Evolutionary conservation across 2,113 vertebrate genomes (phyloP).

Genomic region (Albula goreensis): DNA sequence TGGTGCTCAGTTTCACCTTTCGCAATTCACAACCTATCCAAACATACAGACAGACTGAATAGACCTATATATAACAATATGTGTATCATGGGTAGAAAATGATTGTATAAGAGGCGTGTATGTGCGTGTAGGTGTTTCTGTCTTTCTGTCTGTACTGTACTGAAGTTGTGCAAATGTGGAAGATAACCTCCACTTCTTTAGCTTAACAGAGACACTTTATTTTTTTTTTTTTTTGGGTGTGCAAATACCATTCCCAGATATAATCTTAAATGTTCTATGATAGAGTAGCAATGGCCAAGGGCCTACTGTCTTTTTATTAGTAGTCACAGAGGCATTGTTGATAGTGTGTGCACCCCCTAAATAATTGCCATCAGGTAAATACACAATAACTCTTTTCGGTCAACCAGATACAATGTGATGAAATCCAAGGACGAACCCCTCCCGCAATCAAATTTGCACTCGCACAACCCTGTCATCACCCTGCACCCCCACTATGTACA

Average conservation of each 20-base stretch:
- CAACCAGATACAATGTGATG: not conserved
- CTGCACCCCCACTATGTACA: not conserved
- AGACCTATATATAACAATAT: not conserved
- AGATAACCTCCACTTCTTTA: not conserved
- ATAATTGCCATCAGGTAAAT: constrained; percentile 24
- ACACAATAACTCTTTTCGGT: not conserved
- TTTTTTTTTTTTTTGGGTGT: not conserved
- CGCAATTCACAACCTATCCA: not conserved
- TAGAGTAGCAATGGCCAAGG: not conserved
- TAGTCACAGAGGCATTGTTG: not conserved
- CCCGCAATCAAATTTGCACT: constrained; percentile 22
- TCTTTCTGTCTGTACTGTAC: not conserved
- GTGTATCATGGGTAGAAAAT: not conserved
- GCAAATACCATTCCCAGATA: not conserved
- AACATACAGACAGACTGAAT: not conserved
- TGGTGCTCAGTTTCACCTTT: not conserved
- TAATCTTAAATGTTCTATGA: not conserved
- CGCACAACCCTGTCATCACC: not conserved
- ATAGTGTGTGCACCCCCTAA: constrained; percentile 11
- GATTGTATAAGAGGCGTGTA: not conserved
- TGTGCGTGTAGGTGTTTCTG: not conserved
- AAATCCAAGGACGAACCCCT: not conserved
- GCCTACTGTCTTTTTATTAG: not conserved
- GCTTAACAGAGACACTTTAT: not conserved
- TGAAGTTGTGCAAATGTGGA: not conserved